Base-by-base conservation (phyloP, 2,113 vertebrate genomes). In the Syngnathus typhle region DNA sequence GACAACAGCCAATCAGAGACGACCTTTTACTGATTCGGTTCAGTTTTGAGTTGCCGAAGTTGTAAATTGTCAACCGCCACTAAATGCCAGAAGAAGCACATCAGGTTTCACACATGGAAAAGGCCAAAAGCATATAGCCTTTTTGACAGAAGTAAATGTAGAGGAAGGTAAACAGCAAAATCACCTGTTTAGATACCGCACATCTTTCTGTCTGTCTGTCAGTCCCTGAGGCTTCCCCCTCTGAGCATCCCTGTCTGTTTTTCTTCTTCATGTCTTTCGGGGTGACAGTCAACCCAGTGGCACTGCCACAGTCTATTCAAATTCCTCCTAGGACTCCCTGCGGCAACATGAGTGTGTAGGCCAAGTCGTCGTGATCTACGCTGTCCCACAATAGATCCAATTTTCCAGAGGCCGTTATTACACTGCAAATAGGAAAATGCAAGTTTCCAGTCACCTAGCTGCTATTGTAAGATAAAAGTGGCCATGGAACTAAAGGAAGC, bases 391-490 rank as follows among this genome's bases (percentile, higher is more conserved):
- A 84, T 85, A 82, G 73, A 73, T 80, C 78, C 71, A 70, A 63
- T 85, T 85, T 87, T 86, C 79, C 74, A 75, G 71, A 80, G 62
- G 68, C 69, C 41, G 74, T 85, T 85, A 80, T 81, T 83, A 77
- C 82, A 72, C 67, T 72, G 79, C 84, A 79, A 82, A 43, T 23
- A 85, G 76, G 36, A 54, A 23, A 73, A 61, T 39, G 43, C 63
- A 64, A 67, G 80, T 82, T 84, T 84, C 82, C 82, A 78, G 84
- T 87, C 80, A 75, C 73, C 69, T 75, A 78, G 78, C 80, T 84
- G 79, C 79, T 82, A 69, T 68, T 72, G 78, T 82, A 74, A 80
- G 84, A 87, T 87, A 84, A 87, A 87, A 82, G 72, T 74, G 69
- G 73, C 67, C 79, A 82, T 79, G 82, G 83, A 84, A 78, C 78